Percentiles rank a stretch among this genome's conserved stretches.
Conservation (phyloP, 2,113 vertebrate species). For the Menidia beryllina region DNA sequence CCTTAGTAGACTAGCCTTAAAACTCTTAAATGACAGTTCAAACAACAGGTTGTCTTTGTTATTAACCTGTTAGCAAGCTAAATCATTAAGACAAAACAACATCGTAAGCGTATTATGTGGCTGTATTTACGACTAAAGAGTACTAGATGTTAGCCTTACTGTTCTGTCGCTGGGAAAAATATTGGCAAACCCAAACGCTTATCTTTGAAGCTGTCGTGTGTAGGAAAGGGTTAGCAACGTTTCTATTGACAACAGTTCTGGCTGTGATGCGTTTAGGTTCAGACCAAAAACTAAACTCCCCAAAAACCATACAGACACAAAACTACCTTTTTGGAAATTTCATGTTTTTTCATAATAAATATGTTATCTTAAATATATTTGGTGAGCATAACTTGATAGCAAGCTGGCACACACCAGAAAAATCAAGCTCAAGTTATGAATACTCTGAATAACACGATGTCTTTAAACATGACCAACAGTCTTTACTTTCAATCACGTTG, state of each 20-base stretch:
- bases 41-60: slow-evolving; percentile 68
- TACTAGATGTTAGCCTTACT: neutral
- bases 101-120: neutral
- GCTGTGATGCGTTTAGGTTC: slow-evolving; percentile 31
- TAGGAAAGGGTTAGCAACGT: slow-evolving; percentile 19
- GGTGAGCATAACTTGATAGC: neutral
- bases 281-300: neutral
- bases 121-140: neutral
- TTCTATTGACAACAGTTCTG: slow-evolving; percentile 54
- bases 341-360: neutral
- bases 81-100: neutral
- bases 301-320: neutral
- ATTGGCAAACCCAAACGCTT: neutral
- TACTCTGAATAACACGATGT: too few species aligned
- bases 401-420: neutral
- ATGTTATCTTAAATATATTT: neutral
- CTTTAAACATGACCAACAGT: neutral
- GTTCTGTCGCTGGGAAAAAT: neutral
- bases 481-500: neutral
- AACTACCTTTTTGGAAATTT: neutral
- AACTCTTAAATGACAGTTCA: slow-evolving; percentile 7
- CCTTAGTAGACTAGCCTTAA: neutral
- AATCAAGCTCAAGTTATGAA: neutral
- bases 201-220: neutral
- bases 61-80: slow-evolving; percentile 28